These are phyloP conservation scores for Pachyrhynchus sulphureomaculatus DNA, from an alignment of 1,140 invertebrate genomes.

Conservation along the genomic window DNA sequence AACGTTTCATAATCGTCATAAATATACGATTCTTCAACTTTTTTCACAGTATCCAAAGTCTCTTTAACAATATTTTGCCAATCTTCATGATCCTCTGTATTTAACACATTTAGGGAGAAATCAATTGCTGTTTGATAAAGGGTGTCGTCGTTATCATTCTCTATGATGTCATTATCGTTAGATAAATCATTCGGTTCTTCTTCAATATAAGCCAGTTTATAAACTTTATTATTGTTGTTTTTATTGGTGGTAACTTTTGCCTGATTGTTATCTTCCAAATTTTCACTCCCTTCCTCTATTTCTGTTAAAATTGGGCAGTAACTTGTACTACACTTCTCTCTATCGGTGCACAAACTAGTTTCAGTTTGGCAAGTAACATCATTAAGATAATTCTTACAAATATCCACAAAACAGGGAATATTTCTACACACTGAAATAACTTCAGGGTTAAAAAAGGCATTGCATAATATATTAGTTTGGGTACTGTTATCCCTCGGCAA, in stretches of 20 bases:
- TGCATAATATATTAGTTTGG: conserved; percentile 1
- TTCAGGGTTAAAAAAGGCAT: conserved; percentile 9
- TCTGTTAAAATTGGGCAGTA: background rate
- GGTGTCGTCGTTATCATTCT: background rate
- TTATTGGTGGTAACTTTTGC: background rate
- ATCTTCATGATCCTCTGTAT: conserved; percentile 5
- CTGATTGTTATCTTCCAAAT: background rate
- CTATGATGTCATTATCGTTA: no score
- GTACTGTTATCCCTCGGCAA: background rate
- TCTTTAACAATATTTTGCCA: conserved; percentile 24
- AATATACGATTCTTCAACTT: conserved; percentile 32
- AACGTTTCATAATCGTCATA: conserved; percentile 37
- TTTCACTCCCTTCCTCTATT: background rate
- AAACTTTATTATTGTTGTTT: background rate
- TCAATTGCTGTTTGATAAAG: conserved; percentile 7
- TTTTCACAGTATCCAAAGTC: conserved; percentile 19
- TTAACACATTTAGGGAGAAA: conserved; percentile 8
- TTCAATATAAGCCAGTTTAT: conserved; percentile 10
- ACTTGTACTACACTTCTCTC: background rate
- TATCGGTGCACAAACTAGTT: background rate
- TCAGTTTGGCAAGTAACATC: conserved; percentile 14
- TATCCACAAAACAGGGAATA: background rate
- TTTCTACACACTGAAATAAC: background rate
- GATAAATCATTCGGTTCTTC: background rate
- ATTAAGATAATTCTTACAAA: conserved; percentile 14